Base-by-base conservation (phyloP, 1,140 invertebrate species). In the Heliconius congener region DNA sequence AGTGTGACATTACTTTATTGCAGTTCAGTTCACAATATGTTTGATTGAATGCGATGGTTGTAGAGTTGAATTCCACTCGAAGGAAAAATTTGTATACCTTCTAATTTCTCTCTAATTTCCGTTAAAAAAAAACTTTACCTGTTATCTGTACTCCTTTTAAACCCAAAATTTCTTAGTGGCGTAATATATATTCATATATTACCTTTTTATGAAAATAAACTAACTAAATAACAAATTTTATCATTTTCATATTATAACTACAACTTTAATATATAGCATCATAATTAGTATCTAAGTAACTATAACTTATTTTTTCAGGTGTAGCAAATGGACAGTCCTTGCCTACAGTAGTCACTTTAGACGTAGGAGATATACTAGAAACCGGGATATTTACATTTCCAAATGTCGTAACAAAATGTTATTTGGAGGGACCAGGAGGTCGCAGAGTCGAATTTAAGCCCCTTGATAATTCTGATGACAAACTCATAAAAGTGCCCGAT, bases 381-480 rank as follows among this genome's bases (percentile, higher is more conserved):
- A 55, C 74, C 9, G 27, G 70, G 3, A 60, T 88, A 18, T 60
- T 82, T 30, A 84, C 82, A 3, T 37, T 77, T 42, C 34, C 18
- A 6, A 46, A 73, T 23, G 46, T 60, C 16, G 76, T 86, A 42
- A 13, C 55, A 34, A 78, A 39, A 77, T 88, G 86, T 75, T 79
- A 80, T 3, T 55, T 88, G 13, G 60, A 46, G 23, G 81, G 76
- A 16, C 81, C 78, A 4, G 30, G 11, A 13, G 77, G 73, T n/a
- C 16, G 60, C 2, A 71, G 9, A 11, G 77, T 88, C 46, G 74
- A 80, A 23, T 85, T 88, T 55, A 87, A 80, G 73, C 86, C 86
- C 13, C 39, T 55, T 50, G 46, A 86, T 74, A 73, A 84, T 23
- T 83, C 82, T 11, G 73, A 86, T 57, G 81, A 82, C 0, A 85